Percentiles rank a stretch among this genome's conserved stretches.
Evolutionary conservation across 2,797 vertebrate species (phyloP).

Genomic region (Peromyscus aztecus): DNA sequence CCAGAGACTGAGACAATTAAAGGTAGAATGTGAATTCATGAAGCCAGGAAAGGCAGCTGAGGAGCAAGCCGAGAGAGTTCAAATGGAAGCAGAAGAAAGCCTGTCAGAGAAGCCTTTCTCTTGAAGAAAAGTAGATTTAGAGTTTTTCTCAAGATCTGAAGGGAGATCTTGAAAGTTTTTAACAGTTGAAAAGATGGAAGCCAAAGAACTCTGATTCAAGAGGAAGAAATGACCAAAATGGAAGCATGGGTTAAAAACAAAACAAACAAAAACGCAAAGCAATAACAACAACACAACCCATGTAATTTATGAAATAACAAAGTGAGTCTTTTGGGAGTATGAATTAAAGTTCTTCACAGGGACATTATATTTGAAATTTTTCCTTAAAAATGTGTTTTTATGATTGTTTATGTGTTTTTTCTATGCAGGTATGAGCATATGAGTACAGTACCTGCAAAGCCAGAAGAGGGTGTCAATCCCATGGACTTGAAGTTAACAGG

Average conservation of each 20-base stretch:
- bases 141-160: background rate
- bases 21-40: slow-evolving; percentile 14
- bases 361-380: background rate
- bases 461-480: background rate
- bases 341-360: fast-evolving
- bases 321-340: background rate
- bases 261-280: background rate
- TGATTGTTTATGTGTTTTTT: background rate
- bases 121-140: background rate
- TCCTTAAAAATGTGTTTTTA: background rate
- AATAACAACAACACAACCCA: background rate
- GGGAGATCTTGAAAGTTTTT: background rate
- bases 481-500: no score
- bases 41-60: background rate
- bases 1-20: slow-evolving; percentile 22
- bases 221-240: background rate
- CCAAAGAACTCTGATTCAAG: background rate
- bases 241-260: background rate
- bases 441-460: background rate
- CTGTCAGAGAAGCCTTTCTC: background rate
- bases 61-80: background rate
- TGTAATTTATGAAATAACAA: background rate
- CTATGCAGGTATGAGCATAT: background rate
- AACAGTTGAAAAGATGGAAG: background rate
- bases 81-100: background rate